Base-by-base conservation (phyloP, 1,140 invertebrate genomes). In the Lanistes nyassanus region DNA sequence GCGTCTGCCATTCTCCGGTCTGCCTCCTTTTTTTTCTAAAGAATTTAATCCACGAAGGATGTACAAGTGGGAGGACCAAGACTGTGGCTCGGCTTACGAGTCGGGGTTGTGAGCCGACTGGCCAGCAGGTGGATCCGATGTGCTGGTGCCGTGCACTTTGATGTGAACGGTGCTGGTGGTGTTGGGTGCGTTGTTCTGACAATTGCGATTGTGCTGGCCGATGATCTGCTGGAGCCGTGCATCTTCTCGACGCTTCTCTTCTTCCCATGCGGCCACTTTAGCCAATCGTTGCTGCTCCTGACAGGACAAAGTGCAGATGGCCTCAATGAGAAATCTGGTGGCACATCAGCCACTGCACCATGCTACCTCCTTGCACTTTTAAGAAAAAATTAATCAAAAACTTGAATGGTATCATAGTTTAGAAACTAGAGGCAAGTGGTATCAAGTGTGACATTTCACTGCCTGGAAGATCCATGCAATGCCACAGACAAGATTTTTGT, bases 151-250 rank as follows among this genome's bases (percentile, higher is more conserved):
- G 60, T 31, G 1, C 31, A 64, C 2, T 36, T 19, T 42, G 65
- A 55, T 36, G 21, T 53, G 36, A 19, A 75, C 70, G 0, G 77
- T 80, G 26, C 74, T 73, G 55, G 74, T 82, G 29, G 76, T 73
- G 75, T 80, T 80, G 16, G 78, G 66, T 23, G 42, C 60, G 55
- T 65, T 58, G 36, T 65, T 76, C 7, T 75, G 75, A 16, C 79
- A 39, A 29, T 58, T 76, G 29, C 64, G 72, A 68, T 82, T 83
- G 64, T 83, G 79, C 51, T 83, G 76, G 36, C 77, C 74, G 47
- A 81, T 77, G 7, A 83, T 82, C 47, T 80, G 68, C 21, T 78
- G 76, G 11, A 80, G 68, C 29, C 74, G 39, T 36, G 73, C 77
- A 26, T 79, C 69, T 39, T 79, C 66, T 11, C 64, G 42, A 39